phyloP scores from a whole-genome alignment of 2,113 vertebrate genomes.

The Chlorocebus sabaeus region DNA sequence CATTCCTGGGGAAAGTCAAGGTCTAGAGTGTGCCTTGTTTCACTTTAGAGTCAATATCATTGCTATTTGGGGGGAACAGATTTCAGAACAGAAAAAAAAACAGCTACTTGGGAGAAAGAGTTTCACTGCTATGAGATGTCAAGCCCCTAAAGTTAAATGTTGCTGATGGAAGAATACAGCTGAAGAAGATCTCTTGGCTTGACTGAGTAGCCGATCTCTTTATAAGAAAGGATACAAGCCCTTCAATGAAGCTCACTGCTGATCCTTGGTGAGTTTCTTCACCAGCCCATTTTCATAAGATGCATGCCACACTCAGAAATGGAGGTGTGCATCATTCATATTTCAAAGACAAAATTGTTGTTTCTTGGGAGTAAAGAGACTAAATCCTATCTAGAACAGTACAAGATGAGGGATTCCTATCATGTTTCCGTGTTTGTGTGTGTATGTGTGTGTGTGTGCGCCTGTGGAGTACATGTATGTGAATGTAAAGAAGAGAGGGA shows the following conservation, averaged over 20 bases:
- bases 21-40: background rate
- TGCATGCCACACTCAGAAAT: background rate
- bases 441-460: fast-evolving
- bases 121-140: background rate
- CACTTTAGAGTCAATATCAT: background rate
- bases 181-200: background rate
- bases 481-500: background rate
- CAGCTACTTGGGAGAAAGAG: background rate
- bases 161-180: background rate
- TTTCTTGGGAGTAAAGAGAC: background rate
- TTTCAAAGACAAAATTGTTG: background rate
- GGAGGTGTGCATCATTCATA: background rate
- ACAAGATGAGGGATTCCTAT: background rate
- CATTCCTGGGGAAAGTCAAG: background rate
- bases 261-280: background rate
- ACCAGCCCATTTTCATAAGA: background rate
- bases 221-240: background rate
- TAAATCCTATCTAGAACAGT: background rate
- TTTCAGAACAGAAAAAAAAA: background rate
- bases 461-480: fast-evolving
- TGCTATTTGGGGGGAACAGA: background rate
- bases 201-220: background rate
- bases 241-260: background rate
- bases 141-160: background rate
- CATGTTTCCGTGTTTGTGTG: background rate